Evolutionary conservation across 2,113 vertebrate genomes (phyloP).

Genomic region (Chaetops frenatus): DNA sequence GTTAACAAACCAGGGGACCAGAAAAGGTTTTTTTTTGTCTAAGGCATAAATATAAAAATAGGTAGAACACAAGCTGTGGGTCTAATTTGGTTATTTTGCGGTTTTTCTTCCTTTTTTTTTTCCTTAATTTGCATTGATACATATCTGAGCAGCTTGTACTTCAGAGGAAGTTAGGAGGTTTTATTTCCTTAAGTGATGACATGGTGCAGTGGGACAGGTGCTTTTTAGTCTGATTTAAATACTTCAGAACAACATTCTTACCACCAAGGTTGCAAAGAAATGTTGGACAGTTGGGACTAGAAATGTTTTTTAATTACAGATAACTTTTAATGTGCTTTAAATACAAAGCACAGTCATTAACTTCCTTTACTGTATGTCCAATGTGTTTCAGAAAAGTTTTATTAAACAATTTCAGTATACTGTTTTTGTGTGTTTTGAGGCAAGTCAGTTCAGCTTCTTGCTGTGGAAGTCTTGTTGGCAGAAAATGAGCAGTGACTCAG

Average conservation of each 20-base stretch:
- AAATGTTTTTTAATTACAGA: background rate
- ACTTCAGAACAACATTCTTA: background rate
- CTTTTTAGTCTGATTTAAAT: background rate
- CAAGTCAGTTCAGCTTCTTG: background rate
- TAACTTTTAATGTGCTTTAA: background rate
- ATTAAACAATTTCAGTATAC: background rate
- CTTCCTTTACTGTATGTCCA: background rate
- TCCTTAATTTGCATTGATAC: background rate
- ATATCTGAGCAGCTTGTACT: background rate
- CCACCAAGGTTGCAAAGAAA: background rate
- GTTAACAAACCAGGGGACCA: background rate
- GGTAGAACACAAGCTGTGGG: background rate
- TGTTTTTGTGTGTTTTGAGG: background rate
- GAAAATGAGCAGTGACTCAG: background rate
- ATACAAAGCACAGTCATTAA: background rate
- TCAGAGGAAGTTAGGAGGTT: background rate
- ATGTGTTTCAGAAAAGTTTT: background rate
- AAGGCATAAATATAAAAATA: background rate
- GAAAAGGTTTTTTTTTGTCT: background rate
- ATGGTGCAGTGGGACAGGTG: background rate
- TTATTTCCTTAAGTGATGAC: background rate
- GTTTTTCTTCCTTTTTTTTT: background rate
- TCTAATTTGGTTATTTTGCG: background rate
- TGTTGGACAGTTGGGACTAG: background rate
- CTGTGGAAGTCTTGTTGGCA: background rate